Percentiles rank a stretch among this genome's conserved stretches.
phyloP scores from a whole-genome alignment of 2,113 vertebrate genomes.

The Bettongia penicillata region DNA sequence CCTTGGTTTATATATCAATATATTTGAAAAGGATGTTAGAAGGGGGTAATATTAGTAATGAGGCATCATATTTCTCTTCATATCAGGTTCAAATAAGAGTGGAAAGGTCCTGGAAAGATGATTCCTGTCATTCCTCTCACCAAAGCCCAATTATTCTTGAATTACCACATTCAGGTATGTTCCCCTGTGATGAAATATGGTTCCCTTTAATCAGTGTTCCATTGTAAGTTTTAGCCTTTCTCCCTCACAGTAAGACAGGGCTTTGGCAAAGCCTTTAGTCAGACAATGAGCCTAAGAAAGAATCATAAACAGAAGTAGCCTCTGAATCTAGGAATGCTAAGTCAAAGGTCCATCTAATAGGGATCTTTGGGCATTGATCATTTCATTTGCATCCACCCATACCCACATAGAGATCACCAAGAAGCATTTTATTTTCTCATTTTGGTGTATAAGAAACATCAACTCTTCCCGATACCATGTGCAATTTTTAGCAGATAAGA shows the following conservation, averaged over 20 bases:
- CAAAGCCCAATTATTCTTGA: slow-evolving; percentile 47
- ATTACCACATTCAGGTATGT: slow-evolving; percentile 49
- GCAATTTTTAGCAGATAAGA: neutral
- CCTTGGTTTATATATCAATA: slow-evolving; percentile 39
- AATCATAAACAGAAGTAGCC: neutral
- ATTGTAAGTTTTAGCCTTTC: neutral
- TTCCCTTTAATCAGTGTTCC: slow-evolving; percentile 5
- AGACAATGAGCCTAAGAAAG: neutral
- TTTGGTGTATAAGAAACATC: neutral
- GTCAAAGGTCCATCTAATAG: neutral
- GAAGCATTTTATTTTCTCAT: neutral
- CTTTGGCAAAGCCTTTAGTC: slow-evolving; percentile 33
- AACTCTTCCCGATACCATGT: neutral
- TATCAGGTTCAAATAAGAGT: slow-evolving; percentile 44
- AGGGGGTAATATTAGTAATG: slow-evolving; percentile 38
- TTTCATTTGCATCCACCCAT: neutral
- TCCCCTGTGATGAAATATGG: slow-evolving; percentile 10
- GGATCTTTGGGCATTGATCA: neutral
- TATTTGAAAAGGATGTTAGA: slow-evolving; percentile 46
- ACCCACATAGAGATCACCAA: neutral
- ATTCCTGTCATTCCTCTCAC: slow-evolving; percentile 41
- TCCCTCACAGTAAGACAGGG: neutral
- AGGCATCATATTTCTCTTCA: slow-evolving; percentile 43
- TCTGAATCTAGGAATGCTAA: neutral
- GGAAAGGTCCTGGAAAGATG: neutral